phyloP scores from a whole-genome alignment of 2,113 vertebrate genomes.

The Bagarius yarrelli region DNA sequence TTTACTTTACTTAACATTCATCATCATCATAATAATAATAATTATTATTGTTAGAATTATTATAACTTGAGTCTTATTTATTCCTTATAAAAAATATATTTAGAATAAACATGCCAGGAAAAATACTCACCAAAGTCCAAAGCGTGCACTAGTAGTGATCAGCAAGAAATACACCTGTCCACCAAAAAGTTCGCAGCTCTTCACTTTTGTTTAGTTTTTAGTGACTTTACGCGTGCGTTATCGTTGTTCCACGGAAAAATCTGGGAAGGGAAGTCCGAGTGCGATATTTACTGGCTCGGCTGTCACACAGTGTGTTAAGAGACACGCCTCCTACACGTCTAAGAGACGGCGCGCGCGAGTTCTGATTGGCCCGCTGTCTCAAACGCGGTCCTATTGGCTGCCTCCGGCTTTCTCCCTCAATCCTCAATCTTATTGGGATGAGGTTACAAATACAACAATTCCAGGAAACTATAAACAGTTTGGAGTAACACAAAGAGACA shows the following conservation, averaged over 20 bases:
- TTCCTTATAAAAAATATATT: too few species aligned
- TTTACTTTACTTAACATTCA: not conserved
- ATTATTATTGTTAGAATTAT: not conserved
- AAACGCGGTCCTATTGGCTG: conserved; percentile 48
- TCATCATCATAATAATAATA: not conserved
- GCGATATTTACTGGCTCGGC: conserved; percentile 36
- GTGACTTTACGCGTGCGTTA: not conserved
- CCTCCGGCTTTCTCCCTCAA: not conserved
- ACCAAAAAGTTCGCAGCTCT: not conserved
- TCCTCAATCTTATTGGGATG: conserved; percentile 31
- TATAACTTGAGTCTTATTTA: too few species aligned
- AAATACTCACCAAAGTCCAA: conserved; percentile 30
- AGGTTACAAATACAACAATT: conserved; percentile 50
- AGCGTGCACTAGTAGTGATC: not conserved
- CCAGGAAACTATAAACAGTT: conserved; percentile 37
- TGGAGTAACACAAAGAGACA: conserved; percentile 3
- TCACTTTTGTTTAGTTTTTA: not conserved
- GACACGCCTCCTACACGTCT: conserved; percentile 44
- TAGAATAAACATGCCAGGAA: not conserved
- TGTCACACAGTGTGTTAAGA: conserved; percentile 41
- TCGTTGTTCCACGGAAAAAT: not conserved
- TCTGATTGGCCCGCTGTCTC: conserved; percentile 52
- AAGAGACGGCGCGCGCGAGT: not conserved
- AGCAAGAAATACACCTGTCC: not conserved
- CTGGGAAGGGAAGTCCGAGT: not conserved